Conservation (phyloP, 2,888 invertebrate species). For the Habroteleia sp. region DNA sequence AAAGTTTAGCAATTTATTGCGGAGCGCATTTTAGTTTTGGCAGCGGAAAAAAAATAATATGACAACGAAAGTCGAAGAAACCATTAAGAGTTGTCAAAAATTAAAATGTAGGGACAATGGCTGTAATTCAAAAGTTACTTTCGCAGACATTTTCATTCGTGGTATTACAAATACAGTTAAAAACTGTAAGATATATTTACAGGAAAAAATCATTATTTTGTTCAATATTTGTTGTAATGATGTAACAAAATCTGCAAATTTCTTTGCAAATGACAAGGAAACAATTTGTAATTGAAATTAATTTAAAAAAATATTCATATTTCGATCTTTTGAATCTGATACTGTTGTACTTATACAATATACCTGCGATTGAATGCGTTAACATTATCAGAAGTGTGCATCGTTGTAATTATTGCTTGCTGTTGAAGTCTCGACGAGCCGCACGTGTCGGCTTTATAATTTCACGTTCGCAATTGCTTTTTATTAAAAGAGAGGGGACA, state of each 20-base stretch:
- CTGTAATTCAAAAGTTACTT: too few relatives aligned
- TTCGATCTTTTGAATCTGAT: too few relatives aligned
- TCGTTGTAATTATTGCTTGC: constrained; percentile 73
- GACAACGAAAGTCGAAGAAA: constrained; percentile 21
- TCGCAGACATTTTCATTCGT: too few relatives aligned
- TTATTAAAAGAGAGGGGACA: background rate
- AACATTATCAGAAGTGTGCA: constrained; percentile 69
- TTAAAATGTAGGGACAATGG: constrained; percentile 7
- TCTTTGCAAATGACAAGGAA: too few relatives aligned
- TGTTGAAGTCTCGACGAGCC: background rate
- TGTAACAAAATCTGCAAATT: too few relatives aligned
- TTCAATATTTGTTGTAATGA: too few relatives aligned
- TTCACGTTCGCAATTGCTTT: background rate
- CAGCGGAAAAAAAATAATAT: constrained; percentile 20
- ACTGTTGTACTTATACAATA: background rate
- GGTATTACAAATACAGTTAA: too few relatives aligned
- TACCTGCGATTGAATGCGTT: constrained; percentile 49
- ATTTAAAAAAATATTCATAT: too few relatives aligned
- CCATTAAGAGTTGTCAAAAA: constrained; percentile 16
- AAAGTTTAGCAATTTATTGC: constrained; percentile 55
- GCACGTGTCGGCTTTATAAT: constrained; percentile 28
- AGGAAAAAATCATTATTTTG: too few relatives aligned
- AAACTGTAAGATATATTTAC: too few relatives aligned
- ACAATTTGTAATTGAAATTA: too few relatives aligned
- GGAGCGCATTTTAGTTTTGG: constrained; percentile 43